These are phyloP conservation scores for Periphyllus acericola DNA, from an alignment of 2,888 invertebrate genomes.

Conservation along the genomic window DNA sequence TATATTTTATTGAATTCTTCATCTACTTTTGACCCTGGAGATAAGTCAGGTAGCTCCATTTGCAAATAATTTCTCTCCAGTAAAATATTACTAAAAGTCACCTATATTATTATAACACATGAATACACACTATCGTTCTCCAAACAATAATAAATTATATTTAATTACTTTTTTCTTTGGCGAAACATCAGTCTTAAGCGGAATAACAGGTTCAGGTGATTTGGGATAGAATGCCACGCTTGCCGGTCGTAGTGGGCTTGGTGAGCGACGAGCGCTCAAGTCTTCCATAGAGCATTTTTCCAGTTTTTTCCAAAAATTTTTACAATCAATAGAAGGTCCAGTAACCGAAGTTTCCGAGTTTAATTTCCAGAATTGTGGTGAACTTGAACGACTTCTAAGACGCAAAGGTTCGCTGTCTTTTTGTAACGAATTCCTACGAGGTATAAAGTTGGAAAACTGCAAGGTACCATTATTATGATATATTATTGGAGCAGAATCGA, in stretches of 20 bases:
- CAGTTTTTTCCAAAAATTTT: slow-evolving; percentile 49
- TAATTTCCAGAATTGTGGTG: slow-evolving; percentile 50
- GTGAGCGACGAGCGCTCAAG: slow-evolving; percentile 47
- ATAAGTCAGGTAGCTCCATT: slow-evolving; percentile 54
- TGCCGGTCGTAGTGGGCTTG: slow-evolving; percentile 53
- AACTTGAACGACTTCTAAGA: slow-evolving; percentile 50
- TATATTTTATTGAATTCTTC: slow-evolving; percentile 61
- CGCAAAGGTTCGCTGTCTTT: slow-evolving; percentile 35
- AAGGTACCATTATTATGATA: not conserved
- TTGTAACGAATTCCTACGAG: slow-evolving; percentile 51
- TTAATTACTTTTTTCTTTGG: slow-evolving; percentile 47
- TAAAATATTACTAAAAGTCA: slow-evolving; percentile 53
- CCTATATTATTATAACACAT: slow-evolving; percentile 10
- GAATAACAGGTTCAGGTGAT: slow-evolving; percentile 31
- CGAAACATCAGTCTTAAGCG: not conserved
- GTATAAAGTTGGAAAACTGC: slow-evolving; percentile 44
- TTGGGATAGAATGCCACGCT: slow-evolving; percentile 55
- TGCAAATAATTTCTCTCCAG: slow-evolving; percentile 54
- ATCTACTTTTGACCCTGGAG: slow-evolving; percentile 51
- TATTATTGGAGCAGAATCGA: not conserved
- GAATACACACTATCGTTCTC: too few relatives aligned
- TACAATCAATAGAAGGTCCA: slow-evolving; percentile 27
- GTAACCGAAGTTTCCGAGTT: not conserved
- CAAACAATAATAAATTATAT: not conserved
- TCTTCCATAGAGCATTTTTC: slow-evolving; percentile 58